A percentile compares a stretch with the other conserved stretches of the same genome.
phyloP scores from a whole-genome alignment of 2,797 vertebrate species.

The Triplophysa yarkandensis region DNA sequence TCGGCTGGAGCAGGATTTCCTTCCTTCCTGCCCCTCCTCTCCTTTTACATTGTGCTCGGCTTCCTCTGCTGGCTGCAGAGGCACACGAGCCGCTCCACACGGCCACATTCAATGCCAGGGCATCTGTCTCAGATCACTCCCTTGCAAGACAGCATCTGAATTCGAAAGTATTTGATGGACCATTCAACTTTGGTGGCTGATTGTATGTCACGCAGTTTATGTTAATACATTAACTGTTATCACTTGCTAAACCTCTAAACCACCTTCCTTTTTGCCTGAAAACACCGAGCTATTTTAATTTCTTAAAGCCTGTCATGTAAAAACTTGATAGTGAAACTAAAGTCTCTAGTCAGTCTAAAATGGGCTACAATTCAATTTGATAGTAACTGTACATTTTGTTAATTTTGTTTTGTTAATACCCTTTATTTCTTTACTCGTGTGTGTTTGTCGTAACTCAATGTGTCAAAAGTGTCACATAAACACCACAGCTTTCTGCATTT shows the following conservation, averaged over 20 bases:
- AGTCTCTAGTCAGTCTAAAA: too few relatives aligned
- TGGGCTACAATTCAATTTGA: too few relatives aligned
- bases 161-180: slow-evolving; percentile 25
- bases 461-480: too few relatives aligned
- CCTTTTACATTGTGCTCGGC: slow-evolving; percentile 80
- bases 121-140: slow-evolving; percentile 42
- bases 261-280: not conserved
- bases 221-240: too few relatives aligned
- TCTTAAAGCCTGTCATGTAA: not conserved
- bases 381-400: too few relatives aligned
- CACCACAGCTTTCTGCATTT: too few relatives aligned
- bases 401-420: too few relatives aligned
- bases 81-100: slow-evolving; percentile 42
- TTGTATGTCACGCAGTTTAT: too few relatives aligned
- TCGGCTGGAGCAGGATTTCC: slow-evolving; percentile 74
- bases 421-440: not conserved
- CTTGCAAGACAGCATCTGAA: slow-evolving; percentile 45
- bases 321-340: not conserved
- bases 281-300: too few relatives aligned
- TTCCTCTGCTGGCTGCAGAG: slow-evolving; percentile 70
- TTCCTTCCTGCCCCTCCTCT: slow-evolving; percentile 78
- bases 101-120: slow-evolving; percentile 33
- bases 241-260: not conserved
- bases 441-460: not conserved
- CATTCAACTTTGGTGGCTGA: not conserved